Evolutionary conservation across 2,888 invertebrate genomes (phyloP), one percentile per base, ranked within the genome.

Genomic region (Synergus japonicus): DNA sequence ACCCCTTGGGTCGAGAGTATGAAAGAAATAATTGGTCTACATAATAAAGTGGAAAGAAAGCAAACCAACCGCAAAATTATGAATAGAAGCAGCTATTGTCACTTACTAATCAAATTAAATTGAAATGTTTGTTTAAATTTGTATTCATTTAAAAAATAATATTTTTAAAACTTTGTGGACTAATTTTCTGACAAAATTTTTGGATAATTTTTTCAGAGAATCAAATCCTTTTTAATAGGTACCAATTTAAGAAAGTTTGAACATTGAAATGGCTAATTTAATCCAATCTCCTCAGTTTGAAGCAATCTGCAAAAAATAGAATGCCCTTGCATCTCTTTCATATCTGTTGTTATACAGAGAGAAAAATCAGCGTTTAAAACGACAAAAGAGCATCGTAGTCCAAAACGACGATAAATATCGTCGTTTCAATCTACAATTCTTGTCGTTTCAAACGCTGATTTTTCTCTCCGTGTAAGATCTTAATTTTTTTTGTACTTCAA

Each of bases 21-120:
- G 37, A 41, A 54, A 73, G 37, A 73, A 73, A 73, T 73, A 73
- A 73, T 73, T 58, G 54, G 54, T 37, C 54, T 15, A 49, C 29
- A 73, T 54, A 73, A 73, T 73, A 37, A 69, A 69, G 49, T 69
- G 69, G 29, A 54, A 37, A 15, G 22, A 13, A 44, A 46, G 63
- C 5, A 29, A 63, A 29, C 12, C 13, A 63, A 18, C 12, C 29
- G 29, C 13, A 2, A 63, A 12, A 29, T 63, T 29, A 63, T 13
- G 5, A 13, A 63, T 63, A 63, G 29, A 29, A 63, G 29, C 13
- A 58, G 3, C 58, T 2, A 63, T 29, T 63, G 12, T 13, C 13
- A 29, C 1, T 29, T 29, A 63, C 0, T 63, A 29, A 13, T 37
- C 13, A 29, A 63, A 63, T 22, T 29, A 63, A 63, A 10, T 29